Percentiles rank a stretch among this genome's conserved stretches.
phyloP scores from a whole-genome alignment of 2,888 invertebrate species.

The Notocelia uddmanniana region DNA sequence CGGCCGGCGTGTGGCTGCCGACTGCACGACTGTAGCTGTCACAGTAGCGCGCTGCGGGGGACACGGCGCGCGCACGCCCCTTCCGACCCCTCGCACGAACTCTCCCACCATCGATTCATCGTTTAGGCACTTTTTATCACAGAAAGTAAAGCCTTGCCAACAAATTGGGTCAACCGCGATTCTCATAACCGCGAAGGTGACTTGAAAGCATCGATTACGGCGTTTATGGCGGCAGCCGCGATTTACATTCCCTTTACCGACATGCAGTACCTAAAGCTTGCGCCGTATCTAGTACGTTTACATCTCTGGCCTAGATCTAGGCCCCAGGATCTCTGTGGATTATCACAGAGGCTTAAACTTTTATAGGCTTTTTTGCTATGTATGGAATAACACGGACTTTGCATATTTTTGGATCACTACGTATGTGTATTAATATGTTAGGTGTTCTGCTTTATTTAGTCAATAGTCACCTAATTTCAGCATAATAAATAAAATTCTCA shows the following conservation, averaged over 20 bases:
- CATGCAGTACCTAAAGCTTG: neutral
- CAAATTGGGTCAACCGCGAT: conserved; percentile 60
- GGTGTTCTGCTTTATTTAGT: too few relatives aligned
- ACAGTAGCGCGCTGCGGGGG: conserved; percentile 53
- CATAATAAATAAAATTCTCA: too few relatives aligned
- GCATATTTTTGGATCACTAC: too few relatives aligned
- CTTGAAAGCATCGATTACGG: conserved; percentile 10
- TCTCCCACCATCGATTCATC: conserved; percentile 69
- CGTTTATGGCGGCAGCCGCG: neutral
- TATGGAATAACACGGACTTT: too few relatives aligned
- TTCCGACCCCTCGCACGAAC: conserved; percentile 54
- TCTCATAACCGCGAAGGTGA: conserved; percentile 47
- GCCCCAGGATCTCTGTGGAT: too few relatives aligned
- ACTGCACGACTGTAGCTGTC: conserved; percentile 50
- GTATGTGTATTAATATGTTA: too few relatives aligned
- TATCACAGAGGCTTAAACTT: neutral
- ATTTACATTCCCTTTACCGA: neutral
- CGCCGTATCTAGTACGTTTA: neutral
- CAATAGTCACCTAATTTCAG: too few relatives aligned
- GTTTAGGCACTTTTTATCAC: conserved; percentile 65
- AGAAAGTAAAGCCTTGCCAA: conserved; percentile 57
- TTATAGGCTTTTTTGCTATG: neutral
- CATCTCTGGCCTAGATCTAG: neutral
- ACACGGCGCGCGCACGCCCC: conserved; percentile 64
- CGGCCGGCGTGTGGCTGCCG: conserved; percentile 42